These are phyloP conservation scores for Lithobates sylvaticus DNA, from an alignment of 2,797 vertebrate species.

Conservation along the genomic window DNA sequence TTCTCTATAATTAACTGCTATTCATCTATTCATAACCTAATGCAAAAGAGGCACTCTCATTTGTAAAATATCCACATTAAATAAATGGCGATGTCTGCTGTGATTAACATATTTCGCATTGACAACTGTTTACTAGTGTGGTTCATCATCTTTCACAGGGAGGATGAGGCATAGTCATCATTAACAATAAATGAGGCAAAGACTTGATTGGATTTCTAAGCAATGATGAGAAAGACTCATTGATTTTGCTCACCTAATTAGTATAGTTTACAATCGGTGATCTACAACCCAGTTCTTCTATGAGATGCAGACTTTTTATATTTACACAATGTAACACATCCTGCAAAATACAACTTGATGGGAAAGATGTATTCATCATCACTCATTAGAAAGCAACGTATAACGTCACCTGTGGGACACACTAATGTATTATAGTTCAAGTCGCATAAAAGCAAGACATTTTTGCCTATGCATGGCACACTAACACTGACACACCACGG, in stretches of 20 bases:
- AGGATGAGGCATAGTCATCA: not conserved
- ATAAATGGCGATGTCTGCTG: not conserved
- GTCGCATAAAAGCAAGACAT: no score
- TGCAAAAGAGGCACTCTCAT: not conserved
- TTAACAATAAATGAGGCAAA: constrained; percentile 19
- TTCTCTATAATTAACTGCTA: not conserved
- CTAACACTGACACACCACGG: no score
- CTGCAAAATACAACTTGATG: not conserved
- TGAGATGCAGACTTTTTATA: constrained; percentile 6
- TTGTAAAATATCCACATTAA: not conserved
- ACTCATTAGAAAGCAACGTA: not conserved
- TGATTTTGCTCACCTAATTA: constrained; percentile 4
- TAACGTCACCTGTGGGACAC: not conserved
- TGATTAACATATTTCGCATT: constrained; percentile 1
- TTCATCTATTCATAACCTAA: not conserved
- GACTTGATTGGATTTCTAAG: not conserved
- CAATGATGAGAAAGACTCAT: constrained; percentile 9
- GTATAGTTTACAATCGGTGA: not conserved
- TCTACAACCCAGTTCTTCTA: not conserved
- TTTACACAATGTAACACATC: not conserved
- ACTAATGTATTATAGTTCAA: not conserved
- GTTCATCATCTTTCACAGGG: constrained; percentile 14
- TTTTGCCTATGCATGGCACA: no score
- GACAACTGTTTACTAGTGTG: not conserved
- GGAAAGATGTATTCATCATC: constrained; percentile 1